Evolutionary conservation across 1,140 invertebrate species (phyloP).

Genomic region (Marisa cornuarietis): DNA sequence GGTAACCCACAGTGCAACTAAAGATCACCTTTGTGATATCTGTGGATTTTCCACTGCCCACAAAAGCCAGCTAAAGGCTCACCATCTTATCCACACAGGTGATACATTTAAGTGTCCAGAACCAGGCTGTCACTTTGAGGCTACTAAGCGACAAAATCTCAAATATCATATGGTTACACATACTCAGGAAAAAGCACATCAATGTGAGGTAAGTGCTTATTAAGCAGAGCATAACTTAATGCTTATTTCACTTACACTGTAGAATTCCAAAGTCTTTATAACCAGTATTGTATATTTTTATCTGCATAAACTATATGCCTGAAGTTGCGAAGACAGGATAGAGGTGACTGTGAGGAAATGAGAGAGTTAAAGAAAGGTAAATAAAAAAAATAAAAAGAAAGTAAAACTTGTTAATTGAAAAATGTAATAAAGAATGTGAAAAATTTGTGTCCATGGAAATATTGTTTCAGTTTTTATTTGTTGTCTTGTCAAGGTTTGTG

Average conservation of each 20-base stretch:
- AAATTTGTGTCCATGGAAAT: too few species aligned
- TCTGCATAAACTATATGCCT: too few species aligned
- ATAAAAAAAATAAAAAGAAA: too few species aligned
- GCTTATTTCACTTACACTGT: too few species aligned
- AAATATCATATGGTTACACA: slow-evolving; percentile 69
- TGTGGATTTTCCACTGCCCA: slow-evolving; percentile 72
- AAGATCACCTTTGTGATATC: slow-evolving; percentile 70
- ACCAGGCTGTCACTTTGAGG: slow-evolving; percentile 65
- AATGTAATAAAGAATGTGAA: neutral
- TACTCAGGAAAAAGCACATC: slow-evolving; percentile 72
- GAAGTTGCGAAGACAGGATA: too few species aligned
- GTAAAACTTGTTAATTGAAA: too few species aligned
- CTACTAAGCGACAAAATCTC: slow-evolving; percentile 67
- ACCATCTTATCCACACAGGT: slow-evolving; percentile 70
- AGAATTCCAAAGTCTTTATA: too few species aligned
- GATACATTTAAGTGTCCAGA: slow-evolving; percentile 69
- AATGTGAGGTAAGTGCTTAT: slow-evolving; percentile 65
- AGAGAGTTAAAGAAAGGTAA: too few species aligned
- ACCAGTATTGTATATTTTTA: too few species aligned
- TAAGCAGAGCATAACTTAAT: too few species aligned
- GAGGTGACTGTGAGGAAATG: too few species aligned
- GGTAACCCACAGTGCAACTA: slow-evolving; percentile 69
- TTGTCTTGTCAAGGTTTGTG: slow-evolving; percentile 67
- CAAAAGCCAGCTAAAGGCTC: slow-evolving; percentile 71
- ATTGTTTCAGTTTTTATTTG: neutral